These are phyloP conservation scores for Rhyzopertha dominica DNA, from an alignment of 1,140 invertebrate species.

Conservation along the genomic window DNA sequence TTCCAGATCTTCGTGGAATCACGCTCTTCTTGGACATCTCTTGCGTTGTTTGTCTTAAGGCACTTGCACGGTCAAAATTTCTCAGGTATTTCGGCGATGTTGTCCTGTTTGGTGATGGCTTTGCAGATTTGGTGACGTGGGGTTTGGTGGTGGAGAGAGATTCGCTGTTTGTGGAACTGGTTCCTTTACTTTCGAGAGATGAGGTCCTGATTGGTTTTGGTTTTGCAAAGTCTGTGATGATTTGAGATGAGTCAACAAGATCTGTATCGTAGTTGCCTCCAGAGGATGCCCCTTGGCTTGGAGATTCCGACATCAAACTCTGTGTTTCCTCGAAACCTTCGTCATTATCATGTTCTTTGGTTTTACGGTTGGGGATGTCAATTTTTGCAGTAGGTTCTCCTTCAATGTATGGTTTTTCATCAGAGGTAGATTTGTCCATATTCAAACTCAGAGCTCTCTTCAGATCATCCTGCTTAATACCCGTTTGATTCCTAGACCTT, in stretches of 20 bases:
- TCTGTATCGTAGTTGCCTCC: slow-evolving; percentile 38
- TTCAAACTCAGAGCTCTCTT: slow-evolving; percentile 53
- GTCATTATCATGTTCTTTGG: slow-evolving; percentile 56
- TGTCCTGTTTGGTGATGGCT: slow-evolving; percentile 3
- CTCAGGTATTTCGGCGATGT: background rate
- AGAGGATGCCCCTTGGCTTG: slow-evolving; percentile 51
- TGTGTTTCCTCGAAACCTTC: slow-evolving; percentile 89
- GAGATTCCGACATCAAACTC: slow-evolving; percentile 75
- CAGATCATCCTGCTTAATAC: slow-evolving; percentile 59
- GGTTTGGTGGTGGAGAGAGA: slow-evolving; percentile 2
- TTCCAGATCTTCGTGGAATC: slow-evolving; percentile 40
- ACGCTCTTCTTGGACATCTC: slow-evolving; percentile 20
- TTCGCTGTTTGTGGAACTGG: slow-evolving; percentile 15
- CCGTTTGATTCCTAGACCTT: slow-evolving; percentile 51
- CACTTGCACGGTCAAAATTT: slow-evolving; percentile 11
- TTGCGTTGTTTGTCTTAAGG: slow-evolving; percentile 18
- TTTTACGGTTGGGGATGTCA: slow-evolving; percentile 29
- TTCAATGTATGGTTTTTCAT: background rate
- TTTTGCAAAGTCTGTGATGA: slow-evolving; percentile 16
- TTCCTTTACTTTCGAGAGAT: slow-evolving; percentile 14
- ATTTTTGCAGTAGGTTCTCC: no score
- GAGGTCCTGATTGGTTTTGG: slow-evolving; percentile 12
- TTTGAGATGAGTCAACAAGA: slow-evolving; percentile 16
- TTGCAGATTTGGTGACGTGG: slow-evolving; percentile 9
- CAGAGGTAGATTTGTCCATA: slow-evolving; percentile 6